A percentile compares a stretch with the other conserved stretches of the same genome.
Evolutionary conservation across 1,140 invertebrate genomes (phyloP).

Genomic region (Goniozus legneri): DNA sequence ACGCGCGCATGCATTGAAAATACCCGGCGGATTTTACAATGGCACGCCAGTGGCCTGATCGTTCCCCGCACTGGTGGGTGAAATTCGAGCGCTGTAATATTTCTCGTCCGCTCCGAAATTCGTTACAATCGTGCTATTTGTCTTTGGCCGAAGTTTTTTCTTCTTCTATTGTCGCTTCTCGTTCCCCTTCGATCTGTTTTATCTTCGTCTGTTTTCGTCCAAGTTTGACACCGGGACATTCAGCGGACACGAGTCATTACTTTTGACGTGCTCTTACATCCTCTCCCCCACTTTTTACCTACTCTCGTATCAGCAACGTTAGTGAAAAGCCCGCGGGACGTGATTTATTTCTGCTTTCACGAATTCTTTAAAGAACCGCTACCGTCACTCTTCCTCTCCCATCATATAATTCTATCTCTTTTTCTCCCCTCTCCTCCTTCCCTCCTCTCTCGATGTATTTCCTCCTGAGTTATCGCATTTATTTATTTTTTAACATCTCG

Average conservation of each 20-base stretch:
- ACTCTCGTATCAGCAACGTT: neutral
- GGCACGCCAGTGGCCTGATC: too few species aligned
- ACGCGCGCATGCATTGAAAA: too few species aligned
- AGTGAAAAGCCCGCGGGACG: constrained; percentile 11
- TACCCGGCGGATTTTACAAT: too few species aligned
- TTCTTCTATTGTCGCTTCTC: too few species aligned
- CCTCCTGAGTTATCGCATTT: neutral
- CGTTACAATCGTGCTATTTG: too few species aligned
- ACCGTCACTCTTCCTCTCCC: neutral
- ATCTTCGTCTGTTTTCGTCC: neutral
- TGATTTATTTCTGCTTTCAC: constrained; percentile 30
- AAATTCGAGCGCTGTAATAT: too few species aligned
- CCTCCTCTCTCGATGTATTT: neutral
- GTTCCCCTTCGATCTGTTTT: constrained; percentile 8
- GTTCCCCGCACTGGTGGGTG: too few species aligned
- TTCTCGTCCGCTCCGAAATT: too few species aligned
- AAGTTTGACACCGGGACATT: constrained; percentile 17
- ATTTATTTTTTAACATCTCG: neutral
- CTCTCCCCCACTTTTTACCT: neutral
- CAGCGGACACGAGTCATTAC: constrained; percentile 29
- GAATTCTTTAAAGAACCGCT: constrained; percentile 22
- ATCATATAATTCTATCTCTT: neutral
- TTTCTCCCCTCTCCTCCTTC: neutral
- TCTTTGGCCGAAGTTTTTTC: too few species aligned
- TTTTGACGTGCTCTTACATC: constrained; percentile 21